Evolutionary conservation across 2,888 invertebrate genomes (phyloP).

Genomic region (Pyrrhosoma nymphula): DNA sequence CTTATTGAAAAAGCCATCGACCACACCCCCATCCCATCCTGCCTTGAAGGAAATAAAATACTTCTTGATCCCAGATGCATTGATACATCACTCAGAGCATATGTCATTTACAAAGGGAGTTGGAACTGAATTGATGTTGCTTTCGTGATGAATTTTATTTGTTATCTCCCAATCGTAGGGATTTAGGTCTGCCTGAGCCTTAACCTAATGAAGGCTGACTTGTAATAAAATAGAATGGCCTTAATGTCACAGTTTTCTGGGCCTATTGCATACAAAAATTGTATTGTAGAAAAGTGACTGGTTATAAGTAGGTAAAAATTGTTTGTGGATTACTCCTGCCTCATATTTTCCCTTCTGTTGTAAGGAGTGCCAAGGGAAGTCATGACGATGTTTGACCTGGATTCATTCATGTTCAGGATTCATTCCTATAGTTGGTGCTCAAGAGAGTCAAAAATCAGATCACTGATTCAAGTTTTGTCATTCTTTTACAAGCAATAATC

Average conservation of each 20-base stretch:
- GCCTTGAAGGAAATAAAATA: slow-evolving; percentile 34
- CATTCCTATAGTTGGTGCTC: neutral
- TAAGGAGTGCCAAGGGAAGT: neutral
- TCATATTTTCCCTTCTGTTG: slow-evolving; percentile 26
- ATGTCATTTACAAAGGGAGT: slow-evolving; percentile 37
- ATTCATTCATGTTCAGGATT: neutral
- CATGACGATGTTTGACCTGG: neutral
- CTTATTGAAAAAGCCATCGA: slow-evolving; percentile 13
- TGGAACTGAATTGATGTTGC: slow-evolving; percentile 59
- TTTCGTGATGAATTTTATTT: slow-evolving; percentile 46
- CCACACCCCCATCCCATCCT: slow-evolving; percentile 48
- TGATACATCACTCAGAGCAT: slow-evolving; percentile 2
- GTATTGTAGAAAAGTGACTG: slow-evolving; percentile 15
- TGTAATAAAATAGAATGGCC: slow-evolving; percentile 60
- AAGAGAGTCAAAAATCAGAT: neutral
- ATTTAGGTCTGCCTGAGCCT: slow-evolving; percentile 65
- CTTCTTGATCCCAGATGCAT: slow-evolving; percentile 45
- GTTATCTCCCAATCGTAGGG: slow-evolving; percentile 35
- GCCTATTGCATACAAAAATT: slow-evolving; percentile 61
- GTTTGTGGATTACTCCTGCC: neutral
- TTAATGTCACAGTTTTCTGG: slow-evolving; percentile 47
- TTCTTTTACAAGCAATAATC: neutral
- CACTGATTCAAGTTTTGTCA: neutral
- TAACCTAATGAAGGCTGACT: slow-evolving; percentile 57
- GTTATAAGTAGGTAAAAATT: slow-evolving; percentile 22